Conservation (phyloP, 2,113 vertebrate genomes). For the Felis catus region F.catus_Fca126_mat1.0 CM031414.1:38544001-38544500, state of each 20-base stretch:
- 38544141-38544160: not conserved
- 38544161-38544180: not conserved
- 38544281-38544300: not conserved
- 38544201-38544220: not conserved
- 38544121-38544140: not conserved
- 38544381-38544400: not conserved
- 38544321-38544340: not conserved
- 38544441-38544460: not conserved
- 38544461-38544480: not conserved
- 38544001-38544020: not conserved
- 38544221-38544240: not conserved
- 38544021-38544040: not conserved
- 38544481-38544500: not conserved
- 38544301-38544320: not conserved
- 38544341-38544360: not conserved
- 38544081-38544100: not conserved
- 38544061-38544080: not conserved
- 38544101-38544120: not conserved
- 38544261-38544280: not conserved
- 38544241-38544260: not conserved
- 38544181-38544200: not conserved
- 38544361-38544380: not conserved
- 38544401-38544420: not conserved
- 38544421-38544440: not conserved
- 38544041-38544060: not conserved